These are phyloP conservation scores for Petrocephalus microphthalmus DNA, from an alignment of 2,113 vertebrate species.

Conservation along the genomic window DNA sequence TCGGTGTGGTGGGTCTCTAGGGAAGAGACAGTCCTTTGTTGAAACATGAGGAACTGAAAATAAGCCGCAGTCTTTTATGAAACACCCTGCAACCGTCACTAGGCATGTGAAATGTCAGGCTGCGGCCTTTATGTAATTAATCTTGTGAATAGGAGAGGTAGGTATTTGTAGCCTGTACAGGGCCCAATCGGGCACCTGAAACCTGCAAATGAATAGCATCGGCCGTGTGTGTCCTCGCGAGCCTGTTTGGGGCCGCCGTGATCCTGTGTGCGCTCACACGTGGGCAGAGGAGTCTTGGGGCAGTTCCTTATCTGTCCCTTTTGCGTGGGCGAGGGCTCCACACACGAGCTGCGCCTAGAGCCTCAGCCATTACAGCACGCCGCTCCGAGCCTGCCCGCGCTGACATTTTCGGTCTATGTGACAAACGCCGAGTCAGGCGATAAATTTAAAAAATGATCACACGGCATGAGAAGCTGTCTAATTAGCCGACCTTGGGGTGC, in stretches of 20 bases:
- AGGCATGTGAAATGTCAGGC: not conserved
- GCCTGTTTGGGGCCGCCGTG: not conserved
- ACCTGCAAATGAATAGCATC: too few relatives aligned
- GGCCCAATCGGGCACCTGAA: not conserved
- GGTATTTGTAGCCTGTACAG: not conserved
- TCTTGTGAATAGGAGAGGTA: not conserved
- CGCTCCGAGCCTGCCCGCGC: not conserved
- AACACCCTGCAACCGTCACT: not conserved
- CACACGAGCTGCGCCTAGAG: not conserved
- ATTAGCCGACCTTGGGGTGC: not conserved
- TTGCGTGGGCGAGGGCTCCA: conserved; percentile 16
- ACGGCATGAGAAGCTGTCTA: not conserved
- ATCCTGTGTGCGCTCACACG: not conserved
- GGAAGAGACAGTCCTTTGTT: not conserved
- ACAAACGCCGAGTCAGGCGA: not conserved
- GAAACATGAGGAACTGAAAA: conserved; percentile 8
- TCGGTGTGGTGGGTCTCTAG: not conserved
- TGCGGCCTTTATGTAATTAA: not conserved
- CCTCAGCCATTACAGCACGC: not conserved
- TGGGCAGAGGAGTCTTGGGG: not conserved
- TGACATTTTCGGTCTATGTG: conserved; percentile 1
- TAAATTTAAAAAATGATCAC: not conserved
- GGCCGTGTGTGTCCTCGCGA: not conserved
- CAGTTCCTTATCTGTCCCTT: conserved; percentile 17
- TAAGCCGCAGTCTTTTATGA: not conserved